phyloP scores from a whole-genome alignment of 1,140 invertebrate genomes.

The Drosophila malerkotliana region DNA sequence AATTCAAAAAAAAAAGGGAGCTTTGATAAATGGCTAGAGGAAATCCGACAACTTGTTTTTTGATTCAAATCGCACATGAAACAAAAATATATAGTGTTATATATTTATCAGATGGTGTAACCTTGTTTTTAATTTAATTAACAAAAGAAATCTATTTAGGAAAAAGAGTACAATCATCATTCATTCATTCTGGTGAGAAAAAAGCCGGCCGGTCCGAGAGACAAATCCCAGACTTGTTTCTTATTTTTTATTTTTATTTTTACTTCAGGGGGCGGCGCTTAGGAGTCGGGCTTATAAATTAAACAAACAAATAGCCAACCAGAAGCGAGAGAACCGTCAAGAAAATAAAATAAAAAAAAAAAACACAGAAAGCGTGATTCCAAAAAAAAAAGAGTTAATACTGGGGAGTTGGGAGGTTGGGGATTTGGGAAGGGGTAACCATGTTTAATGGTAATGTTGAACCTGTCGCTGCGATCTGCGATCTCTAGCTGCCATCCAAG shows the following conservation, averaged over 20 bases:
- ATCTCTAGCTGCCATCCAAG: constrained; percentile 9
- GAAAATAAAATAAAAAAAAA: constrained; percentile 4
- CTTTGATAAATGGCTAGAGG: constrained; percentile 51
- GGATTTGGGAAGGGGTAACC: background rate
- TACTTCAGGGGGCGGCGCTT: constrained; percentile 64
- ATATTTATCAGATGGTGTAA: background rate
- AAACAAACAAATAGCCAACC: constrained; percentile 72
- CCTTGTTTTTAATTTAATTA: background rate
- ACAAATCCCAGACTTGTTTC: background rate
- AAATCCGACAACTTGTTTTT: constrained; percentile 44
- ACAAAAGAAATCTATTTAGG: constrained; percentile 14
- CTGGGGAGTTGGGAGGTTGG: background rate
- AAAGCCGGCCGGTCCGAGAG: constrained; percentile 42
- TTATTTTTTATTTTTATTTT: constrained; percentile 6
- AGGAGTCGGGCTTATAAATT: constrained; percentile 64
- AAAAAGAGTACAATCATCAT: constrained; percentile 10
- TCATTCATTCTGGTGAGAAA: constrained; percentile 13
- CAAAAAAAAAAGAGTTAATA: constrained; percentile 6
- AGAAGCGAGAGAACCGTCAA: constrained; percentile 24
- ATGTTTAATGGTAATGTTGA: constrained; percentile 34
- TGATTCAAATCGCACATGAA: constrained; percentile 58
- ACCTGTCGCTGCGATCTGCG: constrained; percentile 44
- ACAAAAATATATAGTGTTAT: background rate
- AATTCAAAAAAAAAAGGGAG: constrained; percentile 53
- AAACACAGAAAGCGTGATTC: background rate